Evolutionary conservation across 2,888 invertebrate genomes (phyloP).

Genomic region (Polietes domitor): DNA sequence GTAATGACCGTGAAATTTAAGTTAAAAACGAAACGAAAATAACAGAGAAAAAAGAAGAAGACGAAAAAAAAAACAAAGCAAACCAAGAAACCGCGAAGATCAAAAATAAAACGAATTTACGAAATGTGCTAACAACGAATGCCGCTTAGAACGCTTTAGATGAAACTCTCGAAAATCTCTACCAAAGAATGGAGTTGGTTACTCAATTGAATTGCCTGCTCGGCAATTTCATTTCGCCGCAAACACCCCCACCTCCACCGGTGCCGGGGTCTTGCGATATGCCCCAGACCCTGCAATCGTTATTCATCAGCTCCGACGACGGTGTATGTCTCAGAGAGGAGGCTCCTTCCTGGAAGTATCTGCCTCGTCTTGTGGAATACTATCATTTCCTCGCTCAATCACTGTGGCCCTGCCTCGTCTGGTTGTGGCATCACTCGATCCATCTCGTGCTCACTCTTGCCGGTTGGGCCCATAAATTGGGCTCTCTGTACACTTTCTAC

Average conservation of each 20-base stretch:
- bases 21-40: constrained; percentile 52
- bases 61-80: constrained; percentile 11
- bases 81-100: constrained; percentile 43
- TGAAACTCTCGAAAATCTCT: not conserved
- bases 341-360: constrained; percentile 59
- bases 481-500: constrained; percentile 53
- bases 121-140: constrained; percentile 16
- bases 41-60: constrained; percentile 30
- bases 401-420: constrained; percentile 51
- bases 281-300: constrained; percentile 27
- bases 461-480: constrained; percentile 49
- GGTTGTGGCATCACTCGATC: constrained; percentile 56
- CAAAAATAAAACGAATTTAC: too few species aligned
- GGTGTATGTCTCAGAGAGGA: constrained; percentile 54
- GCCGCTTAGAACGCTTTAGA: not conserved
- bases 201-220: constrained; percentile 24
- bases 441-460: constrained; percentile 62
- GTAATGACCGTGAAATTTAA: constrained; percentile 61
- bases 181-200: constrained; percentile 49
- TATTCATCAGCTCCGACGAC: constrained; percentile 41
- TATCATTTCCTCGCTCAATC: constrained; percentile 53
- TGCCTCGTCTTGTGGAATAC: constrained; percentile 55
- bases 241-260: not conserved
- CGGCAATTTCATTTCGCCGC: not conserved
- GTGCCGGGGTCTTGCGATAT: constrained; percentile 30